Evolutionary conservation across 2,888 invertebrate genomes (phyloP).

Genomic region (Muschampia plurimacula): DNA sequence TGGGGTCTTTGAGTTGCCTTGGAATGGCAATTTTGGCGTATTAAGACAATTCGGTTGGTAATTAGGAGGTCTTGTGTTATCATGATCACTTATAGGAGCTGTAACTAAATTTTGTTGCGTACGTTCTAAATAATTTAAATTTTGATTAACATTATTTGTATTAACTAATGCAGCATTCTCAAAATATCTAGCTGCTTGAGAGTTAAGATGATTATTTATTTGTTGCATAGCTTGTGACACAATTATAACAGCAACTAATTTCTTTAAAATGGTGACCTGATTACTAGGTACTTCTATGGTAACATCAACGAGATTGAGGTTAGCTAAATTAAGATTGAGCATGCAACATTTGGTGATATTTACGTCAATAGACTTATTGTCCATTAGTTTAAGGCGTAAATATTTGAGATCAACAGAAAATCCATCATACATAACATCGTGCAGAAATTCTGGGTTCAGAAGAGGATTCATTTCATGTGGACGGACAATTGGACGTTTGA

Average conservation of each 20-base stretch:
- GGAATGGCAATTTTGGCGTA: background rate
- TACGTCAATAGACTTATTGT: background rate
- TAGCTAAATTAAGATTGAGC: slow-evolving; percentile 9
- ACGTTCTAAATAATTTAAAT: background rate
- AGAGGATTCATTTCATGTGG: slow-evolving; percentile 5
- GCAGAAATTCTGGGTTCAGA: background rate
- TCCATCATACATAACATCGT: background rate
- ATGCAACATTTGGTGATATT: slow-evolving; percentile 1
- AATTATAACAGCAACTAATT: background rate
- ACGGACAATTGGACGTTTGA: slow-evolving; percentile 6
- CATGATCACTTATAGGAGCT: background rate
- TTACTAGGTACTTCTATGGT: background rate
- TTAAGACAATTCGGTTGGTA: background rate
- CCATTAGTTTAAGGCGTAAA: slow-evolving; percentile 9
- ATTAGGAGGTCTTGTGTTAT: background rate
- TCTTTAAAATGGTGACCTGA: background rate
- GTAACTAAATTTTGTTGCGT: background rate
- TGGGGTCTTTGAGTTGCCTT: background rate
- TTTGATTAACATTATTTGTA: background rate
- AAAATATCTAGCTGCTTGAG: background rate
- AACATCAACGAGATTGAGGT: background rate
- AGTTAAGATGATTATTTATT: background rate
- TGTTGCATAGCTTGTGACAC: background rate
- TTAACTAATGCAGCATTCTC: background rate
- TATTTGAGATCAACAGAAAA: background rate